These are phyloP conservation scores for Vanessa tameamea DNA, from an alignment of 1,140 invertebrate species.

Conservation along the genomic window DNA sequence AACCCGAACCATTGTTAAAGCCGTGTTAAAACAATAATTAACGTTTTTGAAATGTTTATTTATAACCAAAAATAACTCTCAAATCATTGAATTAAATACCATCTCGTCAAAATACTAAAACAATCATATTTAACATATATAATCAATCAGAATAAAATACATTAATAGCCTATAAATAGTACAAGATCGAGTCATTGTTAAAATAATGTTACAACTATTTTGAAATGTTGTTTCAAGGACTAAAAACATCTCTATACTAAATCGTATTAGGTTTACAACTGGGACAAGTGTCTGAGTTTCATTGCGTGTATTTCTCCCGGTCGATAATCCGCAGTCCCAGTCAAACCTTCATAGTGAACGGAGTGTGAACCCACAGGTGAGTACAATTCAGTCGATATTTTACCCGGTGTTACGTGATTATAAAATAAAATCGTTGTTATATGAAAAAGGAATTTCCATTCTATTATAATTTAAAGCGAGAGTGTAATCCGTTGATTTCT, in stretches of 20 bases:
- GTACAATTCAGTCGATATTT: background rate
- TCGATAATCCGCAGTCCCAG: slow-evolving; percentile 63
- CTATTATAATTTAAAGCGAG: background rate
- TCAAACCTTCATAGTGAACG: slow-evolving; percentile 17
- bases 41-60: no score
- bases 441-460: no score
- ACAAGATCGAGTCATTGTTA: background rate
- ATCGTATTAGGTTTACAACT: slow-evolving; percentile 31
- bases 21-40: no score
- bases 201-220: background rate
- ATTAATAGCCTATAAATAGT: no score
- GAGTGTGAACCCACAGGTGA: background rate
- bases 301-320: slow-evolving; percentile 33
- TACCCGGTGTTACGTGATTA: background rate
- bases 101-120: no score
- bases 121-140: no score
- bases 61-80: no score
- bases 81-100: no score
- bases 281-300: slow-evolving; percentile 20
- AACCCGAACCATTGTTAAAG: no score
- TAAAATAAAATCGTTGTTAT: no score
- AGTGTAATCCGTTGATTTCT: background rate
- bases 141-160: no score
- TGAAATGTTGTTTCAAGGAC: background rate
- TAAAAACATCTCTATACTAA: slow-evolving; percentile 16